Conservation (phyloP, 2,797 vertebrate species). For the Cirrhinus mrigala region DNA sequence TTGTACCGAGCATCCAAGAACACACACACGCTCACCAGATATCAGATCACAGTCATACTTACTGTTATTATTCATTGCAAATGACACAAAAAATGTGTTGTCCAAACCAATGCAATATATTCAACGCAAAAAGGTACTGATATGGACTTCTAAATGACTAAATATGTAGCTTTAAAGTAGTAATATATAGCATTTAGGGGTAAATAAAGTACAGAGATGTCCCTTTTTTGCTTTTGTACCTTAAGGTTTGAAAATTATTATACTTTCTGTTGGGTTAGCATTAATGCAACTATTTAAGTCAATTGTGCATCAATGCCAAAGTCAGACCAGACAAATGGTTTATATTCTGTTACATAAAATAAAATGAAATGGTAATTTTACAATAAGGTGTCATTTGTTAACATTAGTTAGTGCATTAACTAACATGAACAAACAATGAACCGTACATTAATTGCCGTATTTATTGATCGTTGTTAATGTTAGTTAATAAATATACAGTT, state of each 20-base stretch:
- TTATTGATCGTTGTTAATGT: too few species aligned
- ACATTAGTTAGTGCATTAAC: too few species aligned
- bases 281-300: neutral
- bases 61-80: slow-evolving; percentile 70
- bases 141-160: neutral
- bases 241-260: neutral
- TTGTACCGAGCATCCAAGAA: slow-evolving; percentile 62
- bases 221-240: neutral
- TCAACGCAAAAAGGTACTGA: neutral
- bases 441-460: too few species aligned
- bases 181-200: neutral
- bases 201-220: too few species aligned
- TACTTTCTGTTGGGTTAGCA: neutral
- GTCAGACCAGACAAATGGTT: neutral
- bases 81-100: slow-evolving; percentile 47
- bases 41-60: slow-evolving; percentile 61
- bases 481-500: too few species aligned
- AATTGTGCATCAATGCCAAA: neutral
- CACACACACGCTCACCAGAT: slow-evolving; percentile 57
- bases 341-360: neutral
- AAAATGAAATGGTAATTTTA: neutral
- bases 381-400: too few species aligned
- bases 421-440: too few species aligned
- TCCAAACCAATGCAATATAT: slow-evolving; percentile 54
- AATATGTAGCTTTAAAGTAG: neutral